Evolutionary conservation across 2,888 invertebrate species (phyloP).

Genomic region (Kryphioiulus occultus): DNA sequence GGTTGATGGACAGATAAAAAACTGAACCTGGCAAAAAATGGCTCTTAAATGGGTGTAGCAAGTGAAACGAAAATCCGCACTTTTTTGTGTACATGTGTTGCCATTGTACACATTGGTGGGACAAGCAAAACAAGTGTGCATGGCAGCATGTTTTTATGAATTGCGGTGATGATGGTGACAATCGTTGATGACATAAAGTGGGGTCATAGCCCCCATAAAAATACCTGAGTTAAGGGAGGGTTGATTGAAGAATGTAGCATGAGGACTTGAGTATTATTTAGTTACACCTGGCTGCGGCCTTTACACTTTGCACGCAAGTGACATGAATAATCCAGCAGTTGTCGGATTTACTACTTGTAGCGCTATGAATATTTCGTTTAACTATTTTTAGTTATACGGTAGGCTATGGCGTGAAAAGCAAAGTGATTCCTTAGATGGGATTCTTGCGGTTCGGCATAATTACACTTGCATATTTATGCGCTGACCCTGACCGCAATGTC

Average conservation of each 20-base stretch:
- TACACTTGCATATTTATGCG: neutral
- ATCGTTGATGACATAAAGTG: neutral
- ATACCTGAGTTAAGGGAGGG: neutral
- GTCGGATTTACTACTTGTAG: neutral
- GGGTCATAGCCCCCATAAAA: constrained; percentile 20
- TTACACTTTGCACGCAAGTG: neutral
- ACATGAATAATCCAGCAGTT: neutral
- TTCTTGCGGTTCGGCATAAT: neutral
- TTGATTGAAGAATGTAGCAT: neutral
- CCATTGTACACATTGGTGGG: neutral
- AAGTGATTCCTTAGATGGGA: neutral
- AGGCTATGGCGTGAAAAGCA: neutral
- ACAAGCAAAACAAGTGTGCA: neutral
- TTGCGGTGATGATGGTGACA: neutral
- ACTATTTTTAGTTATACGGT: neutral
- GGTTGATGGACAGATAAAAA: neutral
- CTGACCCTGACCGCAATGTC: constrained; percentile 12
- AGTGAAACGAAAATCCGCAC: neutral
- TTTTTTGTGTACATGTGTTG: neutral
- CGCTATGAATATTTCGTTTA: neutral
- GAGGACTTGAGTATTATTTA: neutral
- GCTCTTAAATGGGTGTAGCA: neutral
- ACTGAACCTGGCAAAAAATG: neutral
- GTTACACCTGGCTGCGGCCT: neutral
- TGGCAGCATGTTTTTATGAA: neutral